A percentile compares a stretch with the other conserved stretches of the same genome.
phyloP scores from a whole-genome alignment of 2,797 vertebrate genomes.

The Lagorchestes hirsutus region DNA sequence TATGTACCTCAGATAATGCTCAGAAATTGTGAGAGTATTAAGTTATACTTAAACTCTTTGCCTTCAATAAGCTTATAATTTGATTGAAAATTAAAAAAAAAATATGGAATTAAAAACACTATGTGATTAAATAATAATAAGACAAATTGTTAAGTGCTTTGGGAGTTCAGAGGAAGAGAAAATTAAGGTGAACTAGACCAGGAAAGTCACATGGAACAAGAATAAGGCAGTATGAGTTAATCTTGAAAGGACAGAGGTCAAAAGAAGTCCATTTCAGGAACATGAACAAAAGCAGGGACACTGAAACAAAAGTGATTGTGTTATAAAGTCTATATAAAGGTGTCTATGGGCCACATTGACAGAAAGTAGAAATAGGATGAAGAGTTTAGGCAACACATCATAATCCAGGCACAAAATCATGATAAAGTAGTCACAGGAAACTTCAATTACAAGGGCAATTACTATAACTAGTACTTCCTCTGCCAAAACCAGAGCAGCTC shows the following conservation, averaged over 20 bases:
- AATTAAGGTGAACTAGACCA: background rate
- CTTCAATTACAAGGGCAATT: background rate
- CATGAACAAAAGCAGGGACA: background rate
- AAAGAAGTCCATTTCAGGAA: background rate
- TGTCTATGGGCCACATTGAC: background rate
- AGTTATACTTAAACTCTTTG: background rate
- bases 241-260: background rate
- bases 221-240: background rate
- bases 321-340: background rate
- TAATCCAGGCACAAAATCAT: background rate
- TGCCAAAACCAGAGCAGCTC: no score
- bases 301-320: background rate
- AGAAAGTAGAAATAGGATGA: background rate
- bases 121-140: background rate
- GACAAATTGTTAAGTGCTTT: background rate
- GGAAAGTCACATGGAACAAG: background rate
- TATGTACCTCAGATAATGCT: background rate
- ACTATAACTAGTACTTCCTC: background rate
- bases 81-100: background rate
- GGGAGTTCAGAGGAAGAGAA: background rate
- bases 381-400: background rate
- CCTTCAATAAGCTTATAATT: background rate
- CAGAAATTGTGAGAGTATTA: background rate
- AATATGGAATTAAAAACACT: background rate
- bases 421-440: background rate